These are phyloP conservation scores for Bombyx mandarina DNA, from an alignment of 1,140 invertebrate species.

Conservation along the genomic window DNA sequence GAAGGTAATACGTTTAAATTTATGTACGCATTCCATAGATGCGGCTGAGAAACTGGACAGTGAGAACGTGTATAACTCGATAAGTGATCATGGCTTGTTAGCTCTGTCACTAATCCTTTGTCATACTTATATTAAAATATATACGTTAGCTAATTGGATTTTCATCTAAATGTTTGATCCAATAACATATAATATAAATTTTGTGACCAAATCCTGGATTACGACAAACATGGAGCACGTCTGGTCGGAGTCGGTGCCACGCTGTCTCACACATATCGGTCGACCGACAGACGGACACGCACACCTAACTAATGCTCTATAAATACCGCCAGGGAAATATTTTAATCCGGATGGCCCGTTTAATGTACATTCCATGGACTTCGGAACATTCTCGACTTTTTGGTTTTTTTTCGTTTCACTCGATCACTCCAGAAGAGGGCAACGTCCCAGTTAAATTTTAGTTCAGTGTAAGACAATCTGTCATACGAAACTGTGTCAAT, in stretches of 20 bases:
- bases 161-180: slow-evolving; percentile 19
- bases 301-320: slow-evolving; percentile 57
- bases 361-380: slow-evolving; percentile 57
- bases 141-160: no score
- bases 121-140: no score
- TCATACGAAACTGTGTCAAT: slow-evolving; percentile 37
- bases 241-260: slow-evolving; percentile 59
- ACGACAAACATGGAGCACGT: slow-evolving; percentile 44
- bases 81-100: neutral
- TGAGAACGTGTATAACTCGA: no score
- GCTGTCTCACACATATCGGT: slow-evolving; percentile 59
- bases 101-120: no score
- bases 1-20: no score
- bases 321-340: slow-evolving; percentile 63
- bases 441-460: slow-evolving; percentile 31
- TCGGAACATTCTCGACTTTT: slow-evolving; percentile 33
- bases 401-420: slow-evolving; percentile 27
- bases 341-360: slow-evolving; percentile 64
- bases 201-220: slow-evolving; percentile 51
- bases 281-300: slow-evolving; percentile 51
- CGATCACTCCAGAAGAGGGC: slow-evolving; percentile 22
- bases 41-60: no score
- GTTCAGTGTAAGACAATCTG: slow-evolving; percentile 27
- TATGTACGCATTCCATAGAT: no score
- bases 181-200: slow-evolving; percentile 9